A percentile compares a stretch with the other conserved stretches of the same genome.
phyloP scores from a whole-genome alignment of 2,113 vertebrate genomes.

The Azemiops feae region DNA sequence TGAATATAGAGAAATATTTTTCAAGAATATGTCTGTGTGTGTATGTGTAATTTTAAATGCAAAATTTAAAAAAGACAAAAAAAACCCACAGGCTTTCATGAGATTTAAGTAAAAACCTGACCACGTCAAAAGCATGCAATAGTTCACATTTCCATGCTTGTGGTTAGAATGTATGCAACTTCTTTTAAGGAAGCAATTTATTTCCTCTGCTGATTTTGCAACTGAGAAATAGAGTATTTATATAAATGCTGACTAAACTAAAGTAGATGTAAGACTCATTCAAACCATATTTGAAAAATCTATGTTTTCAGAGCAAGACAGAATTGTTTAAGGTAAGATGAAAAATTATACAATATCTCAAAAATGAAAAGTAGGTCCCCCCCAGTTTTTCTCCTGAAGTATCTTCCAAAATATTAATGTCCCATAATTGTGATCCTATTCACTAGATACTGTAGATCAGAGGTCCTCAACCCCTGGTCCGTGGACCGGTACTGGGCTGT shows the following conservation, averaged over 20 bases:
- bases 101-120: background rate
- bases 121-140: background rate
- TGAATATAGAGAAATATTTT: background rate
- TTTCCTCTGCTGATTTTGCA: slow-evolving; percentile 18
- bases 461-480: too few species aligned
- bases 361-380: background rate
- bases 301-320: slow-evolving; percentile 15
- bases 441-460: background rate
- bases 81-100: background rate
- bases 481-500: too few species aligned
- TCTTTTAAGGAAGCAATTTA: slow-evolving; percentile 46
- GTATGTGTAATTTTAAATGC: background rate
- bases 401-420: background rate
- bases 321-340: slow-evolving; percentile 59
- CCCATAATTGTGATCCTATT: background rate
- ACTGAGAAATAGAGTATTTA: background rate
- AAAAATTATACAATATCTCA: slow-evolving; percentile 1
- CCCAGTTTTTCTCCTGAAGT: background rate
- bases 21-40: background rate
- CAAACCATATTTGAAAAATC: background rate
- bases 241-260: background rate
- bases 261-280: slow-evolving; percentile 44
- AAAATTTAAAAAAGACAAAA: background rate
- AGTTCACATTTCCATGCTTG: background rate
- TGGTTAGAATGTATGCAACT: background rate